phyloP scores from a whole-genome alignment of 1,140 invertebrate species.

The Adelges cooleyi region DNA sequence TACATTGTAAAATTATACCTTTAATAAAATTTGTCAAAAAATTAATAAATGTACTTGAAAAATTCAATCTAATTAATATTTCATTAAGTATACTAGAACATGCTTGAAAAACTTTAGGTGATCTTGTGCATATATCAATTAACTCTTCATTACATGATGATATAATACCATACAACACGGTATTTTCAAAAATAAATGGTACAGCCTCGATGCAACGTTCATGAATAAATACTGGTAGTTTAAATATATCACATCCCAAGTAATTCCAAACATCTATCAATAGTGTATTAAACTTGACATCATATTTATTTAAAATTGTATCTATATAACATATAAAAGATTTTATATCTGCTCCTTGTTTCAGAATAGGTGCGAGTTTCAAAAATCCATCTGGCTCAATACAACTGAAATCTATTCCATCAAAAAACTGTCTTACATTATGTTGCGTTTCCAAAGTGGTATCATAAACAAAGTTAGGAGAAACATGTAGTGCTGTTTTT shows the following conservation, averaged over 20 bases:
- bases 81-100: conserved; percentile 17
- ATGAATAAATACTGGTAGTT: not conserved
- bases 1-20: not conserved
- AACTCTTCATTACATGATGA: not conserved
- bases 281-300: not conserved
- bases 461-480: not conserved
- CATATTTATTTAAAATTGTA: conserved; percentile 4
- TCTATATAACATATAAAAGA: not conserved
- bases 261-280: not conserved
- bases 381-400: not conserved
- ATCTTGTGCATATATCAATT: not conserved
- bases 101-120: not conserved
- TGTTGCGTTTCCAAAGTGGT: not conserved
- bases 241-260: not conserved
- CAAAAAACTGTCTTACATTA: not conserved
- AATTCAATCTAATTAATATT: conserved; percentile 2
- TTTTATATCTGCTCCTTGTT: not conserved
- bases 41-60: not conserved
- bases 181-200: conserved; percentile 19
- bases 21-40: not conserved
- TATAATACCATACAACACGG: not conserved
- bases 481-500: not conserved
- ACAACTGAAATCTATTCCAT: not conserved
- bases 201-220: not conserved
- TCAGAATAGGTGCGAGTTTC: not conserved